These are phyloP conservation scores for Bradypus variegatus DNA, from an alignment of 2,797 vertebrate species.

Conservation along the genomic window DNA sequence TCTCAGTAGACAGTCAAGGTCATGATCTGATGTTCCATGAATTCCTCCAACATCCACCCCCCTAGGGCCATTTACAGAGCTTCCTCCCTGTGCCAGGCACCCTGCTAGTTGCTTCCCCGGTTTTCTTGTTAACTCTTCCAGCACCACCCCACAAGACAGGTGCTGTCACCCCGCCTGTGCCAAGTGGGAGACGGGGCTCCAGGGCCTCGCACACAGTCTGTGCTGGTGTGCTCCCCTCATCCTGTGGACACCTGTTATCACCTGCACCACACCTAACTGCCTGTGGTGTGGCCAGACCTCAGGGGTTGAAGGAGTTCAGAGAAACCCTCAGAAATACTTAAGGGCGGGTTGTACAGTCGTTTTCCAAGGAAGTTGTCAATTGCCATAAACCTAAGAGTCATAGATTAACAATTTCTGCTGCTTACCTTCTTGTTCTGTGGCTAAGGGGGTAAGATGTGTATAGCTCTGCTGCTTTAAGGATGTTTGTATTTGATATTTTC, in stretches of 20 bases:
- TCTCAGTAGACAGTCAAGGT: background rate
- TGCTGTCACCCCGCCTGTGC: background rate
- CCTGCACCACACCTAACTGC: background rate
- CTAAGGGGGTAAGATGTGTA: background rate
- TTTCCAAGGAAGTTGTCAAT: background rate
- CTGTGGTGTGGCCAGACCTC: background rate
- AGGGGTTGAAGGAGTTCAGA: background rate
- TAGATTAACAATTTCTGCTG: background rate
- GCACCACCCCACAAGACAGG: fast-evolving
- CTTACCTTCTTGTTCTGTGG: background rate
- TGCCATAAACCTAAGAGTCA: background rate
- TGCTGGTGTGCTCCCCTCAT: background rate
- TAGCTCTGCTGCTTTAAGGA: background rate
- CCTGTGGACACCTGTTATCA: background rate
- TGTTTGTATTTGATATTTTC: too few species aligned
- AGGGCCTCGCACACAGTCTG: too few species aligned
- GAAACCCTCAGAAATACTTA: background rate
- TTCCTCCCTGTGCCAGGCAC: background rate
- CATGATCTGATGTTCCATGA: background rate
- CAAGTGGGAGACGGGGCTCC: background rate
- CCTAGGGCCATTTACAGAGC: fast-evolving
- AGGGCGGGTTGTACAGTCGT: background rate
- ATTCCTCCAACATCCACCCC: background rate
- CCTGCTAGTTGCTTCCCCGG: background rate
- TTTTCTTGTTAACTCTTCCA: background rate